A percentile compares a stretch with the other conserved stretches of the same genome.
Evolutionary conservation across 2,888 invertebrate species (phyloP).

Genomic region (Drosophila aldrichi): DNA sequence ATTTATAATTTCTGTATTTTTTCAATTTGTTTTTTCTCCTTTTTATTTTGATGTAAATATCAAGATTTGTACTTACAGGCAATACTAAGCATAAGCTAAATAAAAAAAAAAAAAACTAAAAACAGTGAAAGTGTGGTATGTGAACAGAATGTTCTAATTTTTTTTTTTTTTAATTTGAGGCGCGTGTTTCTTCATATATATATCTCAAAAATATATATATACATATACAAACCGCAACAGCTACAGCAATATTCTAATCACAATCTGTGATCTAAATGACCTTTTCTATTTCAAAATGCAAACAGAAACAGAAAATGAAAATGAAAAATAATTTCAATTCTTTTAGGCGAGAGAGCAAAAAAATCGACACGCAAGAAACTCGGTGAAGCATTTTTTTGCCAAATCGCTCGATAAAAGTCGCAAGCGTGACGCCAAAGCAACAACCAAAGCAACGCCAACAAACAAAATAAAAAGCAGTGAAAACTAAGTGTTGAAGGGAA

Average conservation of each 20-base stretch:
- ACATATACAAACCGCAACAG: conserved; percentile 38
- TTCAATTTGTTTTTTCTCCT: not conserved
- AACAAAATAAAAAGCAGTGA: not conserved
- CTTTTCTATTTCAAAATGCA: conserved; percentile 68
- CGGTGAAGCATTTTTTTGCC: conserved; percentile 84
- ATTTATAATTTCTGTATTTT: conserved; percentile 7
- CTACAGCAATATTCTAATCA: conserved; percentile 68
- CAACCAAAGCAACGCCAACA: not conserved
- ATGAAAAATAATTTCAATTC: conserved; percentile 48
- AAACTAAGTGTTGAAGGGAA: not conserved
- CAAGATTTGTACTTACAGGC: conserved; percentile 67
- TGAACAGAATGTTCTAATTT: conserved; percentile 33
- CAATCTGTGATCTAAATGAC: conserved; percentile 72
- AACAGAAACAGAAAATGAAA: conserved; percentile 34
- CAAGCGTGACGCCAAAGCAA: conserved; percentile 45
- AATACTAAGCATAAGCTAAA: conserved; percentile 41
- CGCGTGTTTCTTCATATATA: conserved; percentile 51
- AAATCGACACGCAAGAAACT: conserved; percentile 84
- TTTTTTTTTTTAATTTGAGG: conserved; percentile 27
- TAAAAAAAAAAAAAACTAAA: conserved; percentile 46
- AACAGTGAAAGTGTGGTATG: conserved; percentile 64
- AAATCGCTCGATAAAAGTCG: conserved; percentile 75
- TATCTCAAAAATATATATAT: conserved; percentile 13
- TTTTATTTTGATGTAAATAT: conserved; percentile 59
- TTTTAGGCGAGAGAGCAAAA: conserved; percentile 77